Evolutionary conservation across 2,797 vertebrate species (phyloP).

Genomic region (Serranus cabrilla): DNA sequence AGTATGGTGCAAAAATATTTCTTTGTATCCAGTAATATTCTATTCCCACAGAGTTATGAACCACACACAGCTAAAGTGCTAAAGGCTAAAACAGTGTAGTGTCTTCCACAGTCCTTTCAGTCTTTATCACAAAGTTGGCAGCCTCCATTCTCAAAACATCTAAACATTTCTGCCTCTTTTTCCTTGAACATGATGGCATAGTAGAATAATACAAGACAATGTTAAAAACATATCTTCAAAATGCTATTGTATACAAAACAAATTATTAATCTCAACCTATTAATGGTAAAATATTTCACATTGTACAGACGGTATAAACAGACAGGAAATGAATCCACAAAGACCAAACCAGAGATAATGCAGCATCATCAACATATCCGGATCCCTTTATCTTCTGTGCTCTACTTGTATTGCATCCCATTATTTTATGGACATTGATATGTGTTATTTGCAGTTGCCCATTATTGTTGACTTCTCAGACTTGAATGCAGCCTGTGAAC

Average conservation of each 20-base stretch:
- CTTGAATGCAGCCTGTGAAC: too few relatives aligned
- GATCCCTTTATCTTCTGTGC: too few relatives aligned
- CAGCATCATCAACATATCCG: too few relatives aligned
- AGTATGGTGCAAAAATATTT: constrained; percentile 2
- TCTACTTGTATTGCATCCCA: too few relatives aligned
- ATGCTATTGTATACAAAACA: neutral
- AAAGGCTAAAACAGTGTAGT: constrained; percentile 8
- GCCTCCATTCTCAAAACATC: neutral
- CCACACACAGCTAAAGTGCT: constrained; percentile 1
- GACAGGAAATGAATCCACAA: neutral
- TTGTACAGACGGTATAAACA: neutral
- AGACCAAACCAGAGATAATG: neutral
- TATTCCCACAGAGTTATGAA: constrained; percentile 10
- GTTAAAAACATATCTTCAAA: neutral
- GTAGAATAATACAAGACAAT: neutral
- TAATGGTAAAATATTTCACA: neutral
- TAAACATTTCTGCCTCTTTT: neutral
- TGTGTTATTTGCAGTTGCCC: too few relatives aligned
- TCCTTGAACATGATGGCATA: neutral
- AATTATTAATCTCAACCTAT: neutral
- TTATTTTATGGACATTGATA: too few relatives aligned
- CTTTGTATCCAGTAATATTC: neutral
- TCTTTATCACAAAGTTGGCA: neutral
- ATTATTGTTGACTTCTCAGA: too few relatives aligned
- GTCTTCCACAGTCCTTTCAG: neutral